Base-by-base conservation (phyloP, 2,888 invertebrate species). In the Lasioglossum vierecki region DNA sequence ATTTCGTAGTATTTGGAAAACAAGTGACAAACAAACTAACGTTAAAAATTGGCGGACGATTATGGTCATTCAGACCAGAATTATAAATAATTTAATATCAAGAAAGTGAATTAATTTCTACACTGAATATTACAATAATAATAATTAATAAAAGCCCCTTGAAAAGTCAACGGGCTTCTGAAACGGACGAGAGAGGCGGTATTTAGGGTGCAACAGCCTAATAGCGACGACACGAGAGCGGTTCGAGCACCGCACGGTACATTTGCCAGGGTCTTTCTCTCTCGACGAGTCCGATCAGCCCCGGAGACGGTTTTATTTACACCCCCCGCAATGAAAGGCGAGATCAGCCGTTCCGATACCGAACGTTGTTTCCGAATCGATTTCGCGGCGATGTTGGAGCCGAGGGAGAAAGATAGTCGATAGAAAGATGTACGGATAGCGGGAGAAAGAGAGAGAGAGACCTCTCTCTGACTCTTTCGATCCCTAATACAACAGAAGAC, bases 291-390 rank as follows among this genome's bases (percentile, higher is more conserved):
- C 68, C 68, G 39, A 68, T 68, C 68, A 68, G 2, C 68, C n/a
- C 68, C 66, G 66, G 66, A 66, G 66, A 68, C 35, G 68, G 39
- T 68, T 68, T 68, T 68, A 68, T 68, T 68, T 68, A 68, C 68
- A 68, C 41, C 68, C 68, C 41, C 68, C 68, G 22, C 68, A 39
- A 57, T 74, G 74, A 57, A 35, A 11, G 74, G 49, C 35, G 49
- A 57, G 53, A 68, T 68, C 68, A 76, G 53, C 49, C 41, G 9
- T n/a, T n/a, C 60, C 84, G 83, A 63, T 63, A 63, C 26, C 30
- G 83, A 83, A 76, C 30, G 63, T 63, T 76, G 83, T 74, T 78
- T 70, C 60, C 60, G 79, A 57, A 79, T 88, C 77, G 81, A 76
- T 83, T 68, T 68, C 68, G 41, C 68, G 68, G 41, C 68, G 39